phyloP scores from a whole-genome alignment of 2,797 vertebrate species.

The Taenioides sp. region DNA sequence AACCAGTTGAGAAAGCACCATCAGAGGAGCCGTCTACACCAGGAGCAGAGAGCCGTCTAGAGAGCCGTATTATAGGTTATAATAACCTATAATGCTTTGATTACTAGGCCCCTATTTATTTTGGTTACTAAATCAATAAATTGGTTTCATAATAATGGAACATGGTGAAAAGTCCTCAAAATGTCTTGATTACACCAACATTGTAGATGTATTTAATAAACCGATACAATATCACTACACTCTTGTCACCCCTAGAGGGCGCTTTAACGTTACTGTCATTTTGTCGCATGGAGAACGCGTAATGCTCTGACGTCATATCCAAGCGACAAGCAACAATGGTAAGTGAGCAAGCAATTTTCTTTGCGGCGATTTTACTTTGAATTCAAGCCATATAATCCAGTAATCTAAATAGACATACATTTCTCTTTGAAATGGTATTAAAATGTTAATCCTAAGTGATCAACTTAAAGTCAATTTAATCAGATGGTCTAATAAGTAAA shows the following conservation, averaged over 20 bases:
- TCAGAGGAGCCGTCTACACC: no score
- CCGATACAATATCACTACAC: not conserved
- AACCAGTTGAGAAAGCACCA: no score
- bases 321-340: slow-evolving; percentile 78
- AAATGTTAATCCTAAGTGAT: fast-evolving
- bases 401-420: fast-evolving
- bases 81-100: no score
- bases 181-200: no score
- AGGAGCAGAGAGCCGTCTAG: no score
- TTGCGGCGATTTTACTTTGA: slow-evolving; percentile 13
- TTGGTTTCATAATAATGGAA: no score
- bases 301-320: slow-evolving; percentile 58
- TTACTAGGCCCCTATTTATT: no score
- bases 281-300: slow-evolving; percentile 34
- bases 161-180: no score
- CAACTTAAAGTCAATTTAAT: fast-evolving
- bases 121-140: no score
- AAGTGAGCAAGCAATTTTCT: slow-evolving; percentile 81
- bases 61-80: no score
- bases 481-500: not conserved
- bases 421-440: fast-evolving
- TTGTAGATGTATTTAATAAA: no score
- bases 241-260: not conserved
- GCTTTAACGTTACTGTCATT: not conserved
- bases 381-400: not conserved